Conservation (phyloP, 2,113 vertebrate species). For the Puma concolor region DNA sequence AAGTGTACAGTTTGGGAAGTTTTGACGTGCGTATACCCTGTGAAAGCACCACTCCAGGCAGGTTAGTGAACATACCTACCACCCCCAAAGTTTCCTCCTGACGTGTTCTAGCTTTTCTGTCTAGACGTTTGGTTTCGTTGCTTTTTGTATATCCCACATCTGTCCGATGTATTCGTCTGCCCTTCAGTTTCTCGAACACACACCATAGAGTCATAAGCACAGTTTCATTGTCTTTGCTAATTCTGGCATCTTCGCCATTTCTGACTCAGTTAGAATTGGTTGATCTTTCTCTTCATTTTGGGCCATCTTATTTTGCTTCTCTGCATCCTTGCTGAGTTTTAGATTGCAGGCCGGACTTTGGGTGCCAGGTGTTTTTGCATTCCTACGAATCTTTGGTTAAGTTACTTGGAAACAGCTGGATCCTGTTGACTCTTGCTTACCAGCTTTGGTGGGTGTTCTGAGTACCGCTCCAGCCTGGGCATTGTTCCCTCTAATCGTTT, state of each 20-base stretch:
- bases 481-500: neutral
- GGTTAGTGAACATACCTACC: neutral
- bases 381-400: neutral
- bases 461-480: neutral
- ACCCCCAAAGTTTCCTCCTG: neutral
- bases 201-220: neutral
- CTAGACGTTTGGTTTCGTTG: neutral
- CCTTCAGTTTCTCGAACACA: neutral
- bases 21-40: neutral
- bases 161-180: neutral
- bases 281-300: neutral
- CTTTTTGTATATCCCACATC: neutral
- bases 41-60: neutral
- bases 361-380: neutral
- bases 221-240: neutral
- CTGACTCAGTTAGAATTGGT: neutral
- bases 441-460: neutral
- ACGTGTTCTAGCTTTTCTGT: neutral
- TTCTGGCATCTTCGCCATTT: neutral
- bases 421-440: conserved; percentile 2
- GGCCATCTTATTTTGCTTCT: neutral
- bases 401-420: neutral
- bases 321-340: neutral
- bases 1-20: neutral
- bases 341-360: neutral